A percentile compares a stretch with the other conserved stretches of the same genome.
Evolutionary conservation across 2,888 invertebrate genomes (phyloP).

Genomic region (Zaprionus obscuricornis): DNA sequence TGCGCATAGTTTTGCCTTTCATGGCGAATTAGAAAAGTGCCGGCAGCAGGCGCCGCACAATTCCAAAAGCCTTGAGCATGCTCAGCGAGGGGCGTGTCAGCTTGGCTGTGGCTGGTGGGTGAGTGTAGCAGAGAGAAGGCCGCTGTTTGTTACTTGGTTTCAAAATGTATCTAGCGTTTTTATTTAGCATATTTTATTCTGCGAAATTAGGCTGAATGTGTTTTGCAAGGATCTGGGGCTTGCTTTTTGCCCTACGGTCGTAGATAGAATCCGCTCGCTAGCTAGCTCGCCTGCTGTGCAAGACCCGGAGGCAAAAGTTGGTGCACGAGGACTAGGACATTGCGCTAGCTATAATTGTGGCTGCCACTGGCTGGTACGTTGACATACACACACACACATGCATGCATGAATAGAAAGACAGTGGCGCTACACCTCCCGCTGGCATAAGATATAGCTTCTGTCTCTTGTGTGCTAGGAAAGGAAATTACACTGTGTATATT

Average conservation of each 20-base stretch:
- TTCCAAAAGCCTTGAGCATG: slow-evolving; percentile 35
- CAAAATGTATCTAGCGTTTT: slow-evolving; percentile 41
- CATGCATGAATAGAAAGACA: not conserved
- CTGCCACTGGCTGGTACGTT: slow-evolving; percentile 52
- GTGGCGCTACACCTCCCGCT: too few relatives aligned
- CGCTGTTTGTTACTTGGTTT: slow-evolving; percentile 34
- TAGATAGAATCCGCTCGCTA: too few relatives aligned
- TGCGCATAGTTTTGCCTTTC: slow-evolving; percentile 43
- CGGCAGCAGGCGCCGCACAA: slow-evolving; percentile 70
- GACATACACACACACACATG: slow-evolving; percentile 1
- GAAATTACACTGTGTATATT: slow-evolving; percentile 36
- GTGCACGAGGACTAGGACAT: slow-evolving; percentile 21
- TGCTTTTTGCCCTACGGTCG: too few relatives aligned
- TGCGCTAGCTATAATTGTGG: slow-evolving; percentile 36
- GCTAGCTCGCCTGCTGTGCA: slow-evolving; percentile 34
- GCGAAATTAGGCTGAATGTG: slow-evolving; percentile 62
- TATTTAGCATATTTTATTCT: slow-evolving; percentile 69
- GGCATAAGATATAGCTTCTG: slow-evolving; percentile 28
- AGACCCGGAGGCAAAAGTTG: not conserved
- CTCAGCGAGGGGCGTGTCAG: not conserved
- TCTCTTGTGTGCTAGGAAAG: slow-evolving; percentile 34
- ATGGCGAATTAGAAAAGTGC: slow-evolving; percentile 69
- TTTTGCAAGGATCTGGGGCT: slow-evolving; percentile 2
- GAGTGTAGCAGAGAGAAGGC: not conserved
- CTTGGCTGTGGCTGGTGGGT: too few relatives aligned